Conservation (phyloP, 2,113 vertebrate species). For the Nanorana parkeri region DNA sequence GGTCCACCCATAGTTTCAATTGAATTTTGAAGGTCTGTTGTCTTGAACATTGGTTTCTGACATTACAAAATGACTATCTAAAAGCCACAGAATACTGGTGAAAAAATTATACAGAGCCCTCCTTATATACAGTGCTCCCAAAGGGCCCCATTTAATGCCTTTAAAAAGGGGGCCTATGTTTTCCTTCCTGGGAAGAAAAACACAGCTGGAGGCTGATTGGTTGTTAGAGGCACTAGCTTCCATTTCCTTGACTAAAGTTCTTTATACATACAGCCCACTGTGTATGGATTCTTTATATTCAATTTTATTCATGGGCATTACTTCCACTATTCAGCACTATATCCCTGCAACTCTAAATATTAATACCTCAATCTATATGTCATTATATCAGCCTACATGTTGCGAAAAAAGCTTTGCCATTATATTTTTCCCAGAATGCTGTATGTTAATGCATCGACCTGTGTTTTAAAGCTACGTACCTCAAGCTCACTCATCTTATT, state of each 20-base stretch:
- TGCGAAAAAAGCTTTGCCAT: not conserved
- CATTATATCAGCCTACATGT: not conserved
- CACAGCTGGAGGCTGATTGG: too few species aligned
- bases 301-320: not conserved
- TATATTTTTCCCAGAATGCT: not conserved
- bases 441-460: not conserved
- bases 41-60: too few species aligned
- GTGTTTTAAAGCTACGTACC: not conserved
- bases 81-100: too few species aligned
- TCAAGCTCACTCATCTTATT: not conserved
- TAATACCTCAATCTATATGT: not conserved
- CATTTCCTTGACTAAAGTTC: not conserved
- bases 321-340: not conserved
- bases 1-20: too few species aligned
- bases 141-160: too few species aligned
- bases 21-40: too few species aligned
- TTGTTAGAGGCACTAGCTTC: too few species aligned
- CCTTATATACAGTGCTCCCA: too few species aligned
- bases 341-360: not conserved
- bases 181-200: too few species aligned
- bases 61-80: too few species aligned
- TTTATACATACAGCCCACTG: not conserved
- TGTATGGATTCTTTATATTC: not conserved
- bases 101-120: too few species aligned
- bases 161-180: too few species aligned